Conservation (phyloP, 1,140 invertebrate species). For the Macrostomum lignano region DNA sequence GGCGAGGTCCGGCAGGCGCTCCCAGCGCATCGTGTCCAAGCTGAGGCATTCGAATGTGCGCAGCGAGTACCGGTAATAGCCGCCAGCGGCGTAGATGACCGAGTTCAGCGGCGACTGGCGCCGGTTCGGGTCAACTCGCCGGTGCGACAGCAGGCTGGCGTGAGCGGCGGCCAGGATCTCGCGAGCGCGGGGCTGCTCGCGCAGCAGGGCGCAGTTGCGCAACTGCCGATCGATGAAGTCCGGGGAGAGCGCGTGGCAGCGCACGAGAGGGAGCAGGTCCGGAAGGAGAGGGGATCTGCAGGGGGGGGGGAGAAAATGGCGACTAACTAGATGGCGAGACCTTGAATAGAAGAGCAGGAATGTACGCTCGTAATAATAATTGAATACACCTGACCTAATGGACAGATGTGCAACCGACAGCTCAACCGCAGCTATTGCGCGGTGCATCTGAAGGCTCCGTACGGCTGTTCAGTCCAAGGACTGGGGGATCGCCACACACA, state of each 20-base stretch:
- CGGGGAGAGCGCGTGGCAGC: slow-evolving; percentile 65
- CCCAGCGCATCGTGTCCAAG: slow-evolving; percentile 52
- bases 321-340: too few species aligned
- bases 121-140: neutral
- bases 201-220: slow-evolving; percentile 56
- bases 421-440: too few species aligned
- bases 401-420: too few species aligned
- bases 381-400: too few species aligned
- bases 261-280: slow-evolving; percentile 49
- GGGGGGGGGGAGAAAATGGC: too few species aligned
- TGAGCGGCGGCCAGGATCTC: neutral
- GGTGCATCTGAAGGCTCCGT: too few species aligned
- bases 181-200: too few species aligned
- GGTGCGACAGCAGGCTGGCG: neutral
- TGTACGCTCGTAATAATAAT: too few species aligned
- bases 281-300: slow-evolving; percentile 62
- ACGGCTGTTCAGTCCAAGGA: too few species aligned
- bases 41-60: slow-evolving; percentile 59
- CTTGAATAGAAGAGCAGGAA: too few species aligned
- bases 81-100: slow-evolving; percentile 61
- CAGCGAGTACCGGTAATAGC: slow-evolving; percentile 52
- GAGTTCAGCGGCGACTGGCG: neutral
- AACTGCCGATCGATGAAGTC: slow-evolving; percentile 64
- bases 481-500: too few species aligned
- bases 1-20: slow-evolving; percentile 41